These are phyloP conservation scores for Elgaria multicarinata DNA, from an alignment of 2,113 vertebrate genomes.

Conservation along the genomic window DNA sequence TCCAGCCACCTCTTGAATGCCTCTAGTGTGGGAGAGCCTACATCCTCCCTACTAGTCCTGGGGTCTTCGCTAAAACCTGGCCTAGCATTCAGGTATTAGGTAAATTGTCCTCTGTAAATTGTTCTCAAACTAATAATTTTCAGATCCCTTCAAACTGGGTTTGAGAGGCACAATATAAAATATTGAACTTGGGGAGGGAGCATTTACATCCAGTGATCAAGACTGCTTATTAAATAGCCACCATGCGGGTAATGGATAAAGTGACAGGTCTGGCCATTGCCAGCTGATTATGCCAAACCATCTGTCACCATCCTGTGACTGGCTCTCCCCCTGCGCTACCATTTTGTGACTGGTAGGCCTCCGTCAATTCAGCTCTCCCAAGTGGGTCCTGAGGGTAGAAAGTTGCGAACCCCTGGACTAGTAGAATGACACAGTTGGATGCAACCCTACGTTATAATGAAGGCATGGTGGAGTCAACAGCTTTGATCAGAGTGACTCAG, in stretches of 20 bases:
- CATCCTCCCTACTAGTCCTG: neutral
- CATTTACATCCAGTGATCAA: neutral
- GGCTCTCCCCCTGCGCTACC: too few species aligned
- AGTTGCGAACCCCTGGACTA: too few species aligned
- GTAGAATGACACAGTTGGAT: too few species aligned
- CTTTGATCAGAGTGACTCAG: neutral
- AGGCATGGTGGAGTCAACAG: accelerated
- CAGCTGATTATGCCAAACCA: too few species aligned
- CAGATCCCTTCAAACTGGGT: neutral
- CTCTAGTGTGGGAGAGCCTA: too few species aligned
- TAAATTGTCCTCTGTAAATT: neutral
- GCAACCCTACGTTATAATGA: too few species aligned
- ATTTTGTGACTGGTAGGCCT: too few species aligned
- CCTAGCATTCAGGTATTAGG: neutral
- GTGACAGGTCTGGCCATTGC: neutral
- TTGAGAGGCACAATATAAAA: neutral
- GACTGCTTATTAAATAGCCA: neutral
- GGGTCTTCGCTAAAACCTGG: neutral
- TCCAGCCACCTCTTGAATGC: too few species aligned
- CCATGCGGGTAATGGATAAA: neutral
- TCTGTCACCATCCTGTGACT: too few species aligned
- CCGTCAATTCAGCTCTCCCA: too few species aligned
- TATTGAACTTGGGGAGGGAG: neutral
- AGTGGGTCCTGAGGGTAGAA: too few species aligned
- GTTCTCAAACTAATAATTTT: neutral